Evolutionary conservation across 2,113 vertebrate genomes (phyloP), one percentile per base, ranked within the genome.

Genomic region (Phalacrocorax aristotelis): DNA sequence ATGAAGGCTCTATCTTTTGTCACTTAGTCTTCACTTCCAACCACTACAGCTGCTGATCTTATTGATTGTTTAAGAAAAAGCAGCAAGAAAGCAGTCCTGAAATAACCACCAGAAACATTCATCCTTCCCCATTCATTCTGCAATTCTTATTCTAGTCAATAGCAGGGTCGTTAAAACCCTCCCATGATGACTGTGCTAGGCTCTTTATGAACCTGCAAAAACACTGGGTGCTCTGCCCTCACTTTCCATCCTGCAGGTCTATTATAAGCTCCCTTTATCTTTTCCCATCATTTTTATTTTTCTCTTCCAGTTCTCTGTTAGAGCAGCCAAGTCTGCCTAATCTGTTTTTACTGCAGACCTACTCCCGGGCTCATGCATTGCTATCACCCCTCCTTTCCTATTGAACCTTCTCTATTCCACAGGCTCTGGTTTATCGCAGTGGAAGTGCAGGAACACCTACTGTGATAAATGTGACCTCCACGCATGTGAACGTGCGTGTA

Each of bases 51-150:
- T 76, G 92, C 86, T 96, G 86, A 95, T 94, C 88, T 84, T 92
- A 94, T 91, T 61, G 96, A 95, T 74, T 84, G 48, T 77, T 74
- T 51, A 75, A 91, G 84, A 83, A 95, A 94, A 92, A 94, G 83
- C 64, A 89, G 80, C 17, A 84, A 76, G 87, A 89, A 94, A 91
- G 69, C 54, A 65, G 69, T 57, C 58, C 65, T 89, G 77, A 96
- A 95, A 95, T 89, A 94, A 87, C 69, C 44, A 76, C 60, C 81
- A 79, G 95, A 61, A 93, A 62, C n/a, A 61, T 75, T 87, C 30
- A 65, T 64, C 89, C 89, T 94, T 89, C 77, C 95, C 71, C 74
- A 95, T 70, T 61, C 74, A 83, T 92, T 91, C 68, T 79, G 46
- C 68, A 72, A 80, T 70, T 93, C 61, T 83, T 83, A 69, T 49